phyloP scores from a whole-genome alignment of 2,113 vertebrate genomes.

The Ibidorhyncha struthersii region DNA sequence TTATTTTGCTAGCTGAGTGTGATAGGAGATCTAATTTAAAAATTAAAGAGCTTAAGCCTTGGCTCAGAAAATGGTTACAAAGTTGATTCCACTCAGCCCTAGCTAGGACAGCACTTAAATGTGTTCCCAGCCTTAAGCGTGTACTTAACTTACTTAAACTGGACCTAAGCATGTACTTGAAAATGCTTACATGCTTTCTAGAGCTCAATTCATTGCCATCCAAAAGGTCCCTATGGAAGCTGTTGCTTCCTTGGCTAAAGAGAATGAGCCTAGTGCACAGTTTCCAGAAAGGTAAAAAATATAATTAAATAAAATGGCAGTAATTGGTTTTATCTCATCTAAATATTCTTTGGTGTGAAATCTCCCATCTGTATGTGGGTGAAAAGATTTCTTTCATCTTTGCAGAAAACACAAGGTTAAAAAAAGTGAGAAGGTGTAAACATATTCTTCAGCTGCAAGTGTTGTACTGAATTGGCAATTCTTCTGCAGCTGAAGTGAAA shows the following conservation, averaged over 20 bases:
- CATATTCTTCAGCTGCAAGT: neutral
- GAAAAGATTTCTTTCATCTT: constrained; percentile 22
- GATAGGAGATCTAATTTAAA: neutral
- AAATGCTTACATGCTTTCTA: neutral
- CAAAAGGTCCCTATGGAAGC: neutral
- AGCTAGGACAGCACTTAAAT: neutral
- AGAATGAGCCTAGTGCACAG: neutral
- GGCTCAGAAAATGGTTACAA: neutral
- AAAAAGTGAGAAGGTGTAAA: constrained; percentile 30
- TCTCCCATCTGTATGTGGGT: neutral
- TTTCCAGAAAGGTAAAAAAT: neutral
- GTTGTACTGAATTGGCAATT: neutral
- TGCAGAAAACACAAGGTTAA: neutral
- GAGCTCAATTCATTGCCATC: neutral
- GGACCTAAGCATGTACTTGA: neutral
- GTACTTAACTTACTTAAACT: neutral
- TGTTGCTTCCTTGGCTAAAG: neutral
- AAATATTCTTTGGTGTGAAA: neutral
- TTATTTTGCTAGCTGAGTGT: neutral
- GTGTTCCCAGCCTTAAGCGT: neutral
- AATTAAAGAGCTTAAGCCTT: neutral
- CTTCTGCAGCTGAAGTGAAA: constrained; percentile 18
- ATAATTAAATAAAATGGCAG: neutral
- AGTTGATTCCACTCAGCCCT: neutral
- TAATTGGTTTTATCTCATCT: neutral